Evolutionary conservation across 2,888 invertebrate genomes (phyloP), one percentile per base, ranked within the genome.

Genomic region (Monoplex corrugatus): DNA sequence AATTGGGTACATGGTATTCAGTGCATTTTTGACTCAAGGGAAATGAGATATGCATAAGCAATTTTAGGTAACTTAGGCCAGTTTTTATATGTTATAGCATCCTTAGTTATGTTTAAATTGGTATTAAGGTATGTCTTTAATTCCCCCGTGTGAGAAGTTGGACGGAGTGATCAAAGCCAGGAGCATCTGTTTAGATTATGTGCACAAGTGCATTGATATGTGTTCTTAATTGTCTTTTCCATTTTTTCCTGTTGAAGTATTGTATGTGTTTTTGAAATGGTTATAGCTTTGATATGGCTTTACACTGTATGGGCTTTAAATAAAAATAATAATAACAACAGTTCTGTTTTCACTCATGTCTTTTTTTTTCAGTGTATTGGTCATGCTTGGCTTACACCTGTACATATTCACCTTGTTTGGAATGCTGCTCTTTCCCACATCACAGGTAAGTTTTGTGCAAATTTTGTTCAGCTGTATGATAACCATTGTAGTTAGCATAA

Each of bases 391-490:
- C 10, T 90, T 95, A n/a, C 95, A 95, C 90, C 91, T 96, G 43
- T 95, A 94, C 90, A 92, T 95, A 63, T 95, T 95, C 91, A 95
- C 95, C 10, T 90, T 96, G 83, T 94, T 95, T 92, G 95, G 95
- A 8, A 95, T 96, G 95, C 92, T 95, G 88, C 90, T 96, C 50
- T 96, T 96, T 90, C 95, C 95, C 0, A 92, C 92, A 44, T 93
- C 92, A 13, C 89, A 90, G 87, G 92, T 93, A 40, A 89, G 87
- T 89, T 19, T 40, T 19, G 6, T 32, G 10, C 32, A 6, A n/a
- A n/a, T n/a, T n/a, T n/a, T n/a, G n/a, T n/a, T n/a, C n/a, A n/a
- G n/a, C n/a, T n/a, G n/a, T n/a, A n/a, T n/a, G n/a, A n/a, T n/a
- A n/a, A n/a, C n/a, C n/a, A n/a, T n/a, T n/a, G n/a, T n/a, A n/a